Evolutionary conservation across 2,113 vertebrate species (phyloP).

Genomic region (Parotia lawesii): DNA sequence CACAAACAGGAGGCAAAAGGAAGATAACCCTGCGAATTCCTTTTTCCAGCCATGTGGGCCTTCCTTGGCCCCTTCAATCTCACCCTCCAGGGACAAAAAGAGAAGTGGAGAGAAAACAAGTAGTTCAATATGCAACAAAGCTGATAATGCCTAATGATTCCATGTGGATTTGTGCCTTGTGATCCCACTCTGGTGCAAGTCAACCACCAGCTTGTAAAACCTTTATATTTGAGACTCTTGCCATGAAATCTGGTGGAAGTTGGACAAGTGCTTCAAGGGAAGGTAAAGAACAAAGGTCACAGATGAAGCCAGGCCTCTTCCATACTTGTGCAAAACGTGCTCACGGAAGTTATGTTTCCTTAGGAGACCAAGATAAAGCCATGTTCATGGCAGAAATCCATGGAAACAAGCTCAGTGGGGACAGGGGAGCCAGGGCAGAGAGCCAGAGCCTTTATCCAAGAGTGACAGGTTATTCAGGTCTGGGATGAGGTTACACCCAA

Average conservation of each 20-base stretch:
- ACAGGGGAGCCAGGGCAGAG: not conserved
- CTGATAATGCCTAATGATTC: not conserved
- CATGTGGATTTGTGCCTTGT: not conserved
- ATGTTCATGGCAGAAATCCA: not conserved
- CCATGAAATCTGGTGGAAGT: not conserved
- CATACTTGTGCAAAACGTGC: not conserved
- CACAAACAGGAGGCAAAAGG: not conserved
- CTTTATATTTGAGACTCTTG: not conserved
- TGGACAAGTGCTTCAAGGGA: not conserved
- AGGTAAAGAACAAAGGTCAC: not conserved
- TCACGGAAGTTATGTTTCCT: not conserved
- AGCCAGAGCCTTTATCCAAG: not conserved
- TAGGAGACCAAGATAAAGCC: not conserved
- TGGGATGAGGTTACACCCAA: not conserved
- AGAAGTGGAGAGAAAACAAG: not conserved
- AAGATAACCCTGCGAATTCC: not conserved
- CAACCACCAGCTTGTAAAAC: not conserved
- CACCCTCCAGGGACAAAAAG: not conserved
- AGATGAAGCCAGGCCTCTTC: not conserved
- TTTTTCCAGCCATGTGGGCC: not conserved
- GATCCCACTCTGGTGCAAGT: not conserved
- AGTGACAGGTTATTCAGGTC: constrained; percentile 49
- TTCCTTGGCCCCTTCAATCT: not conserved
- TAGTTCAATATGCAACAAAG: not conserved
- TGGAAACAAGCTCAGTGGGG: not conserved